These are phyloP conservation scores for Gandaritis pyraliata DNA, from an alignment of 2,888 invertebrate species.

Conservation along the genomic window DNA sequence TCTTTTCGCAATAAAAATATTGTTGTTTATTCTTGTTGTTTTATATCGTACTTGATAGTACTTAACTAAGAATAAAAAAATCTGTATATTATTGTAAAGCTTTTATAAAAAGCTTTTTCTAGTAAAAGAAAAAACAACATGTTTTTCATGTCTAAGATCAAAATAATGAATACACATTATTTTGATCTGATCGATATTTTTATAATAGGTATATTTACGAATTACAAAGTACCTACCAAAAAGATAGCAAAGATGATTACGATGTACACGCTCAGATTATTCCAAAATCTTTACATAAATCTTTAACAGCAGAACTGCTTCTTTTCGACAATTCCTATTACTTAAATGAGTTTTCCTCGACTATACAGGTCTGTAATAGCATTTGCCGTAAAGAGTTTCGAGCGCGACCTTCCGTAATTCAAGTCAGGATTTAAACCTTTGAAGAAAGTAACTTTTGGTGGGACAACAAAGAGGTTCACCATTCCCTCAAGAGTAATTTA, in stretches of 20 bases:
- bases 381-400: slow-evolving; percentile 65
- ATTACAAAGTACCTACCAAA: too few species aligned
- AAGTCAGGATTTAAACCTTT: slow-evolving; percentile 78
- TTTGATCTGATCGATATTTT: too few species aligned
- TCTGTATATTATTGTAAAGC: neutral
- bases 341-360: slow-evolving; percentile 51
- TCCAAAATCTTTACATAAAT: slow-evolving; percentile 6
- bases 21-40: slow-evolving; percentile 4
- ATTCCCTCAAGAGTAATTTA: slow-evolving; percentile 78
- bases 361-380: slow-evolving; percentile 53
- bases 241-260: too few species aligned
- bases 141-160: too few species aligned
- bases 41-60: neutral
- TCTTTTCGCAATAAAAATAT: slow-evolving; percentile 12
- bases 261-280: neutral
- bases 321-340: slow-evolving; percentile 37
- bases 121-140: too few species aligned
- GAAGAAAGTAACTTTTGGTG: slow-evolving; percentile 75
- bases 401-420: slow-evolving; percentile 70
- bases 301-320: slow-evolving; percentile 15
- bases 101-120: neutral
- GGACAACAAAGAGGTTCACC: slow-evolving; percentile 74
- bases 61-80: too few species aligned
- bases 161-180: too few species aligned
- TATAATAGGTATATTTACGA: too few species aligned